Evolutionary conservation across 2,113 vertebrate species (phyloP).

Genomic region (Psilopogon haemacephalus): DNA sequence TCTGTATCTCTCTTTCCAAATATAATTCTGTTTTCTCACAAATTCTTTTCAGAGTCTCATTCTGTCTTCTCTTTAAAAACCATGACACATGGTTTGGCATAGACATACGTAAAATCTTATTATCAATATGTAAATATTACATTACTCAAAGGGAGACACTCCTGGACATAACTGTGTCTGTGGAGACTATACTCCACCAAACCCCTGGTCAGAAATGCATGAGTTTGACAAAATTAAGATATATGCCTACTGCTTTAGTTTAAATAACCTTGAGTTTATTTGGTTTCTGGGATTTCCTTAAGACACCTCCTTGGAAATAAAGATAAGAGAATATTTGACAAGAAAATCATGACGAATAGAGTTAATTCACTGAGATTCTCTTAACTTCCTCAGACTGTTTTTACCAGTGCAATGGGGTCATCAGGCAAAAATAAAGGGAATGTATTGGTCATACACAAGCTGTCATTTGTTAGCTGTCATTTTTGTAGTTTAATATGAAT

Average conservation of each 20-base stretch:
- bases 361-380: not conserved
- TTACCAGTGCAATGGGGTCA: not conserved
- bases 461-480: not conserved
- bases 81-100: accelerated
- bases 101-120: not conserved
- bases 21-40: no score
- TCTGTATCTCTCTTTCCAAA: no score
- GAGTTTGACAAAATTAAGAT: not conserved
- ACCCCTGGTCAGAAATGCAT: not conserved
- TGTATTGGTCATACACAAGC: not conserved
- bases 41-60: no score
- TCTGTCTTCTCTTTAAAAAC: no score
- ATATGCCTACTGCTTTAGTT: not conserved
- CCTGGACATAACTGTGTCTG: not conserved
- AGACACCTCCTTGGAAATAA: not conserved
- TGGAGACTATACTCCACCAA: not conserved
- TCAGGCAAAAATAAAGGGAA: not conserved
- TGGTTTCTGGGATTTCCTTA: not conserved
- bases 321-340: not conserved
- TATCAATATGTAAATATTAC: not conserved
- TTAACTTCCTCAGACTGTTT: not conserved
- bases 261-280: not conserved
- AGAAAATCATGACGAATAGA: not conserved
- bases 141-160: not conserved
- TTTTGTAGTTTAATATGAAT: not conserved